phyloP scores from a whole-genome alignment of 37 sponge, comb jelly and placozoan species.

The Bolinopsis microptera region DNA sequence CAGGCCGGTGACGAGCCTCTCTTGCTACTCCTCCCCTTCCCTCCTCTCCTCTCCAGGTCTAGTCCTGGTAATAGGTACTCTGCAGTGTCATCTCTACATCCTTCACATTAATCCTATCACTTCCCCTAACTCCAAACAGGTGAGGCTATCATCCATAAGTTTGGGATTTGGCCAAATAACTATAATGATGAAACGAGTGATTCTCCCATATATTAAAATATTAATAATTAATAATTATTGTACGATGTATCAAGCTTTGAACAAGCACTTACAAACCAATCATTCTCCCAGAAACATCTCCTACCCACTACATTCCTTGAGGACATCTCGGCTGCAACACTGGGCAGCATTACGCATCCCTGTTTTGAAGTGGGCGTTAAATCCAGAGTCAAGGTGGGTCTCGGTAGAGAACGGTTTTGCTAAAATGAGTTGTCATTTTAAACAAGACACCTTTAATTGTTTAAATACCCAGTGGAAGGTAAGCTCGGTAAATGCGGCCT shows the following conservation, averaged over 20 bases:
- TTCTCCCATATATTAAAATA: too few species aligned
- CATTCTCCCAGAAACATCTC: background rate
- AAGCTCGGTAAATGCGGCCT: too few species aligned
- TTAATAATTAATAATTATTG: too few species aligned
- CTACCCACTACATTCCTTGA: slow-evolving; percentile 58
- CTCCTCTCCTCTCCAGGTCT: background rate
- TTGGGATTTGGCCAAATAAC: too few species aligned
- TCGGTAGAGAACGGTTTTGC: too few species aligned
- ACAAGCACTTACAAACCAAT: background rate
- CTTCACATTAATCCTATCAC: slow-evolving; percentile 1
- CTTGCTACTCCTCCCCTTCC: slow-evolving; percentile 18
- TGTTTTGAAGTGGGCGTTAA: slow-evolving; percentile 48
- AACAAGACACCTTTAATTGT: too few species aligned
- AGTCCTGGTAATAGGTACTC: background rate
- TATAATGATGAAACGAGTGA: too few species aligned
- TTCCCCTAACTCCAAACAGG: slow-evolving; percentile 32
- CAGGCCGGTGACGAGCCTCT: background rate
- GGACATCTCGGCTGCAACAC: background rate
- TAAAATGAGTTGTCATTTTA: too few species aligned
- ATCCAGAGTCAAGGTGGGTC: background rate
- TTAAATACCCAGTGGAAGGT: too few species aligned
- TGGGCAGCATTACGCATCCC: slow-evolving; percentile 5
- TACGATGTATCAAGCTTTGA: too few species aligned
- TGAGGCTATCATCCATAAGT: too few species aligned
- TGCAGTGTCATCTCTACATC: background rate